phyloP scores from a whole-genome alignment of 2,797 vertebrate genomes.

The Erpetoichthys calabaricus region DNA sequence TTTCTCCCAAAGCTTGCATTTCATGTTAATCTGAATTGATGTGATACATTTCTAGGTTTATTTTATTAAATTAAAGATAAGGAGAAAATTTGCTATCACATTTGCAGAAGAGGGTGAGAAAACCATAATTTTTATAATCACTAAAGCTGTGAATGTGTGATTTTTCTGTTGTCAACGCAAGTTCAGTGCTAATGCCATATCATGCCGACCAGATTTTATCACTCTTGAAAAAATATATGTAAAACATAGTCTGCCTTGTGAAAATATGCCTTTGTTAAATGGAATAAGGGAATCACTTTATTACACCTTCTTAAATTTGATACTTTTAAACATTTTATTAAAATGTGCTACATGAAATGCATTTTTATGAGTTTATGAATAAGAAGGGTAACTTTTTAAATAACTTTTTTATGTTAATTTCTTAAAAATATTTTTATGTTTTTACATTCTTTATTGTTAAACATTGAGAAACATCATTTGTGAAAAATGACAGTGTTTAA shows the following conservation, averaged over 20 bases:
- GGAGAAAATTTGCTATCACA: constrained; percentile 17
- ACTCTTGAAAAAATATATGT: constrained; percentile 17
- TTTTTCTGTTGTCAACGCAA: constrained; percentile 50
- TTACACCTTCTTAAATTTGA: constrained; percentile 47
- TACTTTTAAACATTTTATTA: too few relatives aligned
- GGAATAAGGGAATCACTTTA: constrained; percentile 21
- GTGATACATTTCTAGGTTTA: constrained; percentile 11
- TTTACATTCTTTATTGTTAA: too few relatives aligned
- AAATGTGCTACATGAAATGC: too few relatives aligned
- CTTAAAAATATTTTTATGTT: too few relatives aligned
- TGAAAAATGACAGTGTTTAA: too few relatives aligned
- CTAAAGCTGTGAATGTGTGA: constrained; percentile 45
- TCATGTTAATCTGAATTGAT: constrained; percentile 10
- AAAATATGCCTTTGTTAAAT: background rate
- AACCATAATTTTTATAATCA: constrained; percentile 40
- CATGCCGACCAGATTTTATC: constrained; percentile 49
- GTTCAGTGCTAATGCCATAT: constrained; percentile 41
- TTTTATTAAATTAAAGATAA: constrained; percentile 8
- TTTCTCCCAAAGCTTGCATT: background rate
- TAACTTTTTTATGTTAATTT: too few relatives aligned
- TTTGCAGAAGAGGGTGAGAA: constrained; percentile 26
- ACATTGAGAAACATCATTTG: too few relatives aligned
- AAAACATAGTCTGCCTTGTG: constrained; percentile 27
- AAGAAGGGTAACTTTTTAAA: too few relatives aligned
- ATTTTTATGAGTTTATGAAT: too few relatives aligned